Evolutionary conservation across 2,888 invertebrate genomes (phyloP), one percentile per base, ranked within the genome.

Genomic region (Dasypolia templi): DNA sequence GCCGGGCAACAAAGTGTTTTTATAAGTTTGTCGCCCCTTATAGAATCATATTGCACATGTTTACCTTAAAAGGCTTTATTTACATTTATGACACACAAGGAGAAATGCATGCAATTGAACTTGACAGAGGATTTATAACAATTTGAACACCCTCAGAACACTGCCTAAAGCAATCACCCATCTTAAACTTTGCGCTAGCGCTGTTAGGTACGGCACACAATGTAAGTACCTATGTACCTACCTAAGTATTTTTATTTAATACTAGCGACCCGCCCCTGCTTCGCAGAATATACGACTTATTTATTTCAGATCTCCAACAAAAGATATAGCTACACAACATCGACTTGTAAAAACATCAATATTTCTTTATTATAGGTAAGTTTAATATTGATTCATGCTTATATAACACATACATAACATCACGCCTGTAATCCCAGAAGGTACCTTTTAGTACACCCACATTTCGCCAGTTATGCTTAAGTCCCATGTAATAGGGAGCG

Each of bases 111-210:
- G 7, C 39, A 66, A 53, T 67, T 67, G 29, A 68, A 19, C 32
- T 68, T 53, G 19, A 49, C 68, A 69, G 26, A 64, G 35, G 26
- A 70, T 68, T 32, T 14, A 68, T 46, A 17, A 29, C 26, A 46
- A 72, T 58, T 58, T 29, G 22, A 17, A 12, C 46, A 49, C 56
- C 4, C 11, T 39, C n/a, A n/a, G n/a, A n/a, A n/a, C n/a, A n/a
- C n/a, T n/a, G n/a, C n/a, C n/a, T n/a, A n/a, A n/a, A n/a, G n/a
- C n/a, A n/a, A 11, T 53, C 4, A 51, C 51, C 29, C 42, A 4
- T 39, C 22, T 58, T 39, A 46, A 17, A 49, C 22, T 17, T 65
- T 73, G n/a, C 22, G n/a, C 35, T 26, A 22, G n/a, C 7, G 44
- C 17, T 12, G 22, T 32, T 29, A 56, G 55, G 19, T n/a, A 42